These are phyloP conservation scores for Dolichoris vasculosae DNA, from an alignment of 1,140 invertebrate species.

Conservation along the genomic window DNA sequence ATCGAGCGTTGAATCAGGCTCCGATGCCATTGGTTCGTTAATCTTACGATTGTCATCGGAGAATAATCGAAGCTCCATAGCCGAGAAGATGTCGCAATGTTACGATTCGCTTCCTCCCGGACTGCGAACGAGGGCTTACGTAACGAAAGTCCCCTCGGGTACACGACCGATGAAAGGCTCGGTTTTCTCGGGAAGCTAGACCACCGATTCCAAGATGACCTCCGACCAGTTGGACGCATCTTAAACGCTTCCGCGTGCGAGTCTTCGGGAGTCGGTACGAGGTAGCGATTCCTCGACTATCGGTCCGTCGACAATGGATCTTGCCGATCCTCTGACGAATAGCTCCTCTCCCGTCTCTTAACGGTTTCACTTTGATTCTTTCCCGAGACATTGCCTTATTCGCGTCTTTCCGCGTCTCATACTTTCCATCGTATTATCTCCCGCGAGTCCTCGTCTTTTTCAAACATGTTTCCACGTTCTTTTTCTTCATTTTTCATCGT, in stretches of 20 bases:
- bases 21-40: too few species aligned
- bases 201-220: slow-evolving; percentile 5
- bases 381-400: too few species aligned
- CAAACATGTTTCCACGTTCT: too few species aligned
- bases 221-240: not conserved
- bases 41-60: not conserved
- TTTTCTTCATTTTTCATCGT: not conserved
- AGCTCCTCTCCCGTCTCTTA: not conserved
- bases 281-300: not conserved
- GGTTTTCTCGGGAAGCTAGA: not conserved
- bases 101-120: not conserved
- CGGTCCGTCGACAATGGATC: not conserved
- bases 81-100: not conserved
- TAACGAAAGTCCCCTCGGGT: not conserved
- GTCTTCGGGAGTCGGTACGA: not conserved
- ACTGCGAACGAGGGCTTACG: too few species aligned
- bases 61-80: not conserved
- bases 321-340: not conserved
- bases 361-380: slow-evolving; percentile 6
- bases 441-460: not conserved
- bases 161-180: not conserved
- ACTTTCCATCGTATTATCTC: not conserved
- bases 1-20: too few species aligned
- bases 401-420: not conserved
- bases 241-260: not conserved